Evolutionary conservation across 2,797 vertebrate species (phyloP), one percentile per base, ranked within the genome.

Genomic region (Gallinago solitaria): DNA sequence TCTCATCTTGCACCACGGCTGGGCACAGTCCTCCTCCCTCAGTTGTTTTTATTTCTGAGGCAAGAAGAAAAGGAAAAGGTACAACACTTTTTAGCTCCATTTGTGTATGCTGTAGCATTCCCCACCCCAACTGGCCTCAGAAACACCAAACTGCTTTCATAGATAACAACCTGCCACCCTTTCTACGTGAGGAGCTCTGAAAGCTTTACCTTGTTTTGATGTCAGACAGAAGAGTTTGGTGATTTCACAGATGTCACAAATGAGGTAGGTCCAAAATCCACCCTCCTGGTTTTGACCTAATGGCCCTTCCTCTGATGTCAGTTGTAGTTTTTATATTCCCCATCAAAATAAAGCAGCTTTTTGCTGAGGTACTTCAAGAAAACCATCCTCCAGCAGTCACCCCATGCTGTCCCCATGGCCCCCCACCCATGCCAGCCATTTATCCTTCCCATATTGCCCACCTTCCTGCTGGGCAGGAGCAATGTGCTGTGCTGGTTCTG

Each of bases 361-460:
- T 79, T 9, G 5, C n/a, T 10, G 56, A 74, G 30, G 37, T 85
- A 15, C 3, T 23, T 54, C 50, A 23, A 47, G 1, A 4, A 93
- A 83, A 39, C 27, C 51, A 43, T 28, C 74, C 60, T 60, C 37
- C 10, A n/a, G 43, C 33, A 76, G 25, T 54, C 19, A n/a, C 23
- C 65, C 30, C 28, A 53, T 0, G 2, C 6, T 2, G 3, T 51
- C 5, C 6, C 24, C 37, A 24, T 4, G 16, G 50, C 19, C 11
- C 14, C 37, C 12, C 21, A 75, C 23, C 28, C 41, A n/a, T 20
- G 28, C 16, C 41, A 65, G 60, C 33, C 30, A 28, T 79, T 83
- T 37, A 28, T 37, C 33, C 69, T 32, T 37, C 33, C 53, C 30
- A 9, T 28, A 16, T 3, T 60, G 13, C 27, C 35, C 54, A 61